Evolutionary conservation across 2,888 invertebrate species (phyloP).

Genomic region (Tenthredo mesomela): DNA sequence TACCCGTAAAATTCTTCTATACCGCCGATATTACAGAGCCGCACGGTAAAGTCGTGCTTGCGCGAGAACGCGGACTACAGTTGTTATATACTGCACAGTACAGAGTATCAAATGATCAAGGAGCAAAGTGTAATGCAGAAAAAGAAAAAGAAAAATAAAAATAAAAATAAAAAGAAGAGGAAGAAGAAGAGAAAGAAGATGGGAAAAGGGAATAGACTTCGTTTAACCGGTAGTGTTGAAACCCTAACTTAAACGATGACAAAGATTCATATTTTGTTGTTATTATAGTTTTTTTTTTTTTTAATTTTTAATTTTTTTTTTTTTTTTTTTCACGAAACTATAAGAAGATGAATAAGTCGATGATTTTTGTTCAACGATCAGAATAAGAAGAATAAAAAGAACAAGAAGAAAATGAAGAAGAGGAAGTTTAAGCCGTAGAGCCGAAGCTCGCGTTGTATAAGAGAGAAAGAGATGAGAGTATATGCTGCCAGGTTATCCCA

Average conservation of each 20-base stretch:
- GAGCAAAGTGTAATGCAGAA: slow-evolving; percentile 3
- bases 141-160: slow-evolving; percentile 64
- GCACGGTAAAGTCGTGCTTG: slow-evolving; percentile 53
- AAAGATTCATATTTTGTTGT: too few relatives aligned
- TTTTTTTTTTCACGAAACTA: too few relatives aligned
- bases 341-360: too few relatives aligned
- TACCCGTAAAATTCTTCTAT: slow-evolving; percentile 45
- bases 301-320: too few relatives aligned
- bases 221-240: background rate
- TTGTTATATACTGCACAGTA: slow-evolving; percentile 32
- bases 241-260: too few relatives aligned
- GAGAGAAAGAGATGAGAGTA: slow-evolving; percentile 54
- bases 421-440: slow-evolving; percentile 44
- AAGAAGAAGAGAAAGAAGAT: background rate
- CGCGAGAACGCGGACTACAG: slow-evolving; percentile 53
- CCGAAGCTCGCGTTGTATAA: slow-evolving; percentile 3
- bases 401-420: too few relatives aligned
- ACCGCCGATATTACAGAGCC: slow-evolving; percentile 62
- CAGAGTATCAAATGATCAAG: slow-evolving; percentile 36
- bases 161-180: background rate
- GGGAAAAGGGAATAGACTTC: background rate
- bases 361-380: too few relatives aligned
- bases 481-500: slow-evolving; percentile 54
- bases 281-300: too few relatives aligned
- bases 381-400: too few relatives aligned